phyloP scores from a whole-genome alignment of 37 sponge, comb jelly and placozoan species.

The Axinella damicornis region DNA sequence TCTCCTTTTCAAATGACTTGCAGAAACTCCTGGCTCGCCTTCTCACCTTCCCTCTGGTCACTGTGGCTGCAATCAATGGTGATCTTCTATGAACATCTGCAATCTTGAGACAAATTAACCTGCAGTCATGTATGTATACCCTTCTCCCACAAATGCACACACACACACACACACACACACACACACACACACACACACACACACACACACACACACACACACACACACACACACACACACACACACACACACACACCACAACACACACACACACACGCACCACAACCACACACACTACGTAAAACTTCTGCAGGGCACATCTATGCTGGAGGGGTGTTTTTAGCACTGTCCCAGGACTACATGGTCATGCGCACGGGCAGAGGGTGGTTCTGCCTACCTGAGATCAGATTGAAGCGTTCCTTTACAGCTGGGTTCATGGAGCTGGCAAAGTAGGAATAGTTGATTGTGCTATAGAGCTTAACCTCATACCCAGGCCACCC shows the following conservation, averaged over 20 bases:
- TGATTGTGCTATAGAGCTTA: too few relatives aligned
- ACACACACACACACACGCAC: too few relatives aligned
- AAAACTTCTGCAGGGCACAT: slow-evolving; percentile 79
- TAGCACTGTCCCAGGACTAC: slow-evolving; percentile 77
- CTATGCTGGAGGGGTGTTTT: slow-evolving; percentile 77
- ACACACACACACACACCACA: too few relatives aligned
- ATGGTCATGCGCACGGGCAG: slow-evolving; percentile 65
- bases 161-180: too few relatives aligned
- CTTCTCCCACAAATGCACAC: too few relatives aligned
- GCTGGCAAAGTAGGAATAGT: slow-evolving; percentile 48
- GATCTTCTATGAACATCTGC: neutral
- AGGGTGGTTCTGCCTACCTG: slow-evolving; percentile 83
- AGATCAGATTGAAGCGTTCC: slow-evolving; percentile 34
- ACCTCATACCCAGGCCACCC: too few relatives aligned
- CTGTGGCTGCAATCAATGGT: slow-evolving; percentile 88
- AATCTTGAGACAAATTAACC: too few relatives aligned
- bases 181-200: too few relatives aligned
- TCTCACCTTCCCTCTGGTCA: slow-evolving; percentile 71
- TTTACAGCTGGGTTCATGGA: slow-evolving; percentile 48
- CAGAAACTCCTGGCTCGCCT: slow-evolving; percentile 45
- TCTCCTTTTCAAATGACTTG: slow-evolving; percentile 7
- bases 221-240: too few relatives aligned
- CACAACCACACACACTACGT: too few relatives aligned
- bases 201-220: too few relatives aligned
- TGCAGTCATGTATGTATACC: too few relatives aligned